phyloP scores from a whole-genome alignment of 1,140 invertebrate species.

The Sipha flava region DNA sequence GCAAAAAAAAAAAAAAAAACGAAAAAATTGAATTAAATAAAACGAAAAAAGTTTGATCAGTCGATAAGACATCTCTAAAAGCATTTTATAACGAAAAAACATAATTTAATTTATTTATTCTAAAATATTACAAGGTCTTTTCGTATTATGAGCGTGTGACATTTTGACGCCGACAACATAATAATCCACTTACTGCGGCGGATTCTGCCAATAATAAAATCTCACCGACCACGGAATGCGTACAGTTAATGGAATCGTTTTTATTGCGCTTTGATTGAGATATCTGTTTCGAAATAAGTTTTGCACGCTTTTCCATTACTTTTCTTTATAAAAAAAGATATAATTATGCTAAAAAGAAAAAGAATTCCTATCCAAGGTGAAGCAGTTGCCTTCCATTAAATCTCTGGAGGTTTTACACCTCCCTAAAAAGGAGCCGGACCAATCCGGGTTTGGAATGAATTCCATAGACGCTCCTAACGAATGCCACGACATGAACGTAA shows the following conservation, averaged over 20 bases:
- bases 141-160: conserved; percentile 5
- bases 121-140: conserved; percentile 15
- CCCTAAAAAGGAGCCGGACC: not conserved
- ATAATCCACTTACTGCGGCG: conserved; percentile 11
- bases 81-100: not conserved
- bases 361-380: not conserved
- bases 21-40: not conserved
- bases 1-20: not conserved
- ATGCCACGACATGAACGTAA: conserved; percentile 21
- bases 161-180: conserved; percentile 18
- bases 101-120: conserved; percentile 13
- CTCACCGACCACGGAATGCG: not conserved
- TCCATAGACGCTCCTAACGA: not conserved
- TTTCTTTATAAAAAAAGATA: not conserved
- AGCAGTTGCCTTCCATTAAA: not conserved
- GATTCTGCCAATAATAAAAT: not conserved
- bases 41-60: conserved; percentile 11
- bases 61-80: conserved; percentile 8
- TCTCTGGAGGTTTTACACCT: not conserved
- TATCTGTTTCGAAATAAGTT: not conserved
- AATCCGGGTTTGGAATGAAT: not conserved
- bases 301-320: not conserved
- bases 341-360: not conserved
- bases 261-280: not conserved
- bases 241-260: not conserved